These are phyloP conservation scores for Rhorus exstirpatorius DNA, from an alignment of 2,888 invertebrate genomes.

Conservation along the genomic window DNA sequence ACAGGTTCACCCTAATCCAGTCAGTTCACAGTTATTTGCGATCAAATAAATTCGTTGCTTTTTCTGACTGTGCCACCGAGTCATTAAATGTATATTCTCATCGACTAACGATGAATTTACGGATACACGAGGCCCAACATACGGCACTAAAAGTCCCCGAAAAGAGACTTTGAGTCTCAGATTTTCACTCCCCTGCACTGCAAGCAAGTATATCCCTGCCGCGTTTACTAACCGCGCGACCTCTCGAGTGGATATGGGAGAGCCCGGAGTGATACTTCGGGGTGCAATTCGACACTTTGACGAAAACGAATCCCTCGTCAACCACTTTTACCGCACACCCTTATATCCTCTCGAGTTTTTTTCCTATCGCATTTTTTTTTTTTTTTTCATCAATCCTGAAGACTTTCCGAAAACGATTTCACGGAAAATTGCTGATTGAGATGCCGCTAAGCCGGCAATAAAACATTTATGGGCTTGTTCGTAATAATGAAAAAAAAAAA, in stretches of 20 bases:
- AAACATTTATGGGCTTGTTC: slow-evolving; percentile 43
- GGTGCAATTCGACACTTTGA: slow-evolving; percentile 73
- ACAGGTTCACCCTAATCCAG: too few relatives aligned
- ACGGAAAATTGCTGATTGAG: slow-evolving; percentile 6
- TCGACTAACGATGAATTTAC: slow-evolving; percentile 61
- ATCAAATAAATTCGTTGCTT: too few relatives aligned
- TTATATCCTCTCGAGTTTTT: slow-evolving; percentile 20
- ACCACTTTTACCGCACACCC: neutral
- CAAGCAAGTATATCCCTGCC: slow-evolving; percentile 7
- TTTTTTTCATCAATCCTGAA: slow-evolving; percentile 36
- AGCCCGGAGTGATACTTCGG: slow-evolving; percentile 69
- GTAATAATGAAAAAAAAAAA: slow-evolving; percentile 1
- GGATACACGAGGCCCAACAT: slow-evolving; percentile 72
- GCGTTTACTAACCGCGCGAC: too few relatives aligned
- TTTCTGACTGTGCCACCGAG: neutral
- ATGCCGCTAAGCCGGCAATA: slow-evolving; percentile 11
- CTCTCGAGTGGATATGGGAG: slow-evolving; percentile 43
- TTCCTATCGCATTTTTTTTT: slow-evolving; percentile 11
- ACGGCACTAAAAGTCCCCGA: slow-evolving; percentile 56
- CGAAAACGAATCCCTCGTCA: slow-evolving; percentile 43
- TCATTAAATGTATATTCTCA: slow-evolving; percentile 56
- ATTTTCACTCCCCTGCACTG: slow-evolving; percentile 31
- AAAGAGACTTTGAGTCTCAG: slow-evolving; percentile 36
- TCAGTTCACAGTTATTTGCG: too few relatives aligned
- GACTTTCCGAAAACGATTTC: slow-evolving; percentile 50